Base-by-base conservation (phyloP, 2,888 invertebrate species). In the Gastracanthus pulcherrimus region DNA sequence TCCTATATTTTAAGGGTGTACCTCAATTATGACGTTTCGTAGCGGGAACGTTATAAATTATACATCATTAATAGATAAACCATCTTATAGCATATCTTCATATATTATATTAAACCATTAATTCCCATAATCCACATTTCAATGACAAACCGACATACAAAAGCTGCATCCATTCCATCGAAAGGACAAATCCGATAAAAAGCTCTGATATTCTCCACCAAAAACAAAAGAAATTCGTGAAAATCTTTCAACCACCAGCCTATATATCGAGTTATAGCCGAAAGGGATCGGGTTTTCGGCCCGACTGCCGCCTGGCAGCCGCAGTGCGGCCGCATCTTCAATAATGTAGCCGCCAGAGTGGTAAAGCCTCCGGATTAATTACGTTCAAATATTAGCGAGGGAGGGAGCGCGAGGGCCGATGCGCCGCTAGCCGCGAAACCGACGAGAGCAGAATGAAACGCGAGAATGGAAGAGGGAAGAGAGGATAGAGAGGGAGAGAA, bases 361-460 rank as follows among this genome's bases (percentile, higher is more conserved):
- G 23, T n/a, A 62, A 77, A 80, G 72, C 76, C 84, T 84, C 84
- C 71, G 86, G 87, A 89, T 89, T 89, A 90, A 90, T 89, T 87
- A 77, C 70, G 88, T 87, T 88, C 89, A 89, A 90, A 90, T 89
- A 90, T 89, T 88, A 87, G 88, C 86, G 82, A 29, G 19, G 36
- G 58, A 38, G 55, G 11, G 7, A 34, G 36, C 38, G 69, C 45
- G 76, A 26, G 67, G 72, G 70, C 29, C 36, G 31, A 69, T 23
- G 45, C 45, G 67, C 29, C 5, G 36, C 36, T 36, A n/a, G 9
- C 34, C 6, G 36, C 9, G 34, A 36, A 31, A 36, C 34, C 19
- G 55, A 55, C 26, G 34, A 31, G 64, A 31, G 19, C 19, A 64
- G 34, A 64, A 64, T 19, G 41, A 71, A 79, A 78, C 9, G 34